These are phyloP conservation scores for Mastomys coucha DNA, from an alignment of 2,113 vertebrate genomes.

Conservation along the genomic window DNA sequence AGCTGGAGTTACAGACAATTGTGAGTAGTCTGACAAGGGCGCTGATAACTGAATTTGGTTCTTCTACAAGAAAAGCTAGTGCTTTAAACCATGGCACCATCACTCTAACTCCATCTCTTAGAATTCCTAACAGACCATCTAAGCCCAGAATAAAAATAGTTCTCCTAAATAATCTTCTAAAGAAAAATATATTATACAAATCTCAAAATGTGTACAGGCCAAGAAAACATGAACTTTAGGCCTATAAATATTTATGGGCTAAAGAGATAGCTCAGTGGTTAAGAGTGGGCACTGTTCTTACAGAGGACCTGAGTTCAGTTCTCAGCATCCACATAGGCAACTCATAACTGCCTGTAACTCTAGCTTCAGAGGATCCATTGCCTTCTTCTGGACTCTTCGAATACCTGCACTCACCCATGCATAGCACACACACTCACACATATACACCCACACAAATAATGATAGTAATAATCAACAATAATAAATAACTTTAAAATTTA, in stretches of 20 bases:
- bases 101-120: neutral
- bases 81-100: neutral
- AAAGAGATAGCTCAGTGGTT: neutral
- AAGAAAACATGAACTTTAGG: neutral
- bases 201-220: neutral
- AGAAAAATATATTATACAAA: neutral
- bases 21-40: neutral
- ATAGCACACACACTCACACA: neutral
- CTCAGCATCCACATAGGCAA: neutral
- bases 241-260: neutral
- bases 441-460: neutral
- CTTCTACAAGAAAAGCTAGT: neutral
- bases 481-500: neutral
- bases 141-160: neutral
- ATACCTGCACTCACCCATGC: neutral
- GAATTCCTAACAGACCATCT: neutral
- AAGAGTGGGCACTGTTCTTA: neutral
- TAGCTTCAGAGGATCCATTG: neutral
- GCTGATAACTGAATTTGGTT: neutral
- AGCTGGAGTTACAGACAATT: neutral
- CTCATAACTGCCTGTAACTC: no score
- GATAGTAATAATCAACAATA: neutral
- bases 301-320: neutral
- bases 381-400: neutral
- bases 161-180: neutral